Evolutionary conservation across 2,797 vertebrate species (phyloP), one percentile per base, ranked within the genome.

Genomic region (Adrianichthys oophorus): DNA sequence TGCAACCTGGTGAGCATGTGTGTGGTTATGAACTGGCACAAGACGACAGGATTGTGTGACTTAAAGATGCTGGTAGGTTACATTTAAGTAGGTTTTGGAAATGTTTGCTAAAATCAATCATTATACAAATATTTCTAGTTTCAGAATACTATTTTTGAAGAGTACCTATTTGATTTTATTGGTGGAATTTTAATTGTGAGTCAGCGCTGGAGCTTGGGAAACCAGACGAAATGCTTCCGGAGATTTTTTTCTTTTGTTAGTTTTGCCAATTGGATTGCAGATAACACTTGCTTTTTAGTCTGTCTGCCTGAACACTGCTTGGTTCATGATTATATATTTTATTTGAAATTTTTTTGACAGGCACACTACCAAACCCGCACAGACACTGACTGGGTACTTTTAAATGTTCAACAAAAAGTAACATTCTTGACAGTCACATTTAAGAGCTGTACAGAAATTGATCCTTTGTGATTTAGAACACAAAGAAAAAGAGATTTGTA

Each of bases 401-500:
- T 53, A 60, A 63, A 57, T 65, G 26, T 65, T 77, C 53, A 42
- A 40, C 65, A 44, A 62, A 21, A 60, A 50, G n/a, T 2, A 4
- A 19, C 17, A 52, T 51, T 17, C 41, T 54, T 17, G 44, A 48
- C 17, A 61, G 55, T 64, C 46, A 41, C 37, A 61, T 65, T 51
- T 69, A 50, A 78, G 49, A 55, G 47, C 65, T 82, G 80, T 80
- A 56, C 65, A 66, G 62, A 53, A 63, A 48, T 37, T 52, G 55
- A 43, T 74, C 56, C 55, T 52, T 59, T 4, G 37, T 43, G 15
- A 10, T 46, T 61, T 24, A 45, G 57, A 16, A 62, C 29, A 56
- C 12, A 44, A 69, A 48, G 53, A 45, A 66, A 42, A 76, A 75
- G 42, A 47, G 55, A 53, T 85, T 86, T 87, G 82, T 85, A 88